Base-by-base conservation (phyloP, 1,140 invertebrate genomes). In the Drosophila busckii region DNA sequence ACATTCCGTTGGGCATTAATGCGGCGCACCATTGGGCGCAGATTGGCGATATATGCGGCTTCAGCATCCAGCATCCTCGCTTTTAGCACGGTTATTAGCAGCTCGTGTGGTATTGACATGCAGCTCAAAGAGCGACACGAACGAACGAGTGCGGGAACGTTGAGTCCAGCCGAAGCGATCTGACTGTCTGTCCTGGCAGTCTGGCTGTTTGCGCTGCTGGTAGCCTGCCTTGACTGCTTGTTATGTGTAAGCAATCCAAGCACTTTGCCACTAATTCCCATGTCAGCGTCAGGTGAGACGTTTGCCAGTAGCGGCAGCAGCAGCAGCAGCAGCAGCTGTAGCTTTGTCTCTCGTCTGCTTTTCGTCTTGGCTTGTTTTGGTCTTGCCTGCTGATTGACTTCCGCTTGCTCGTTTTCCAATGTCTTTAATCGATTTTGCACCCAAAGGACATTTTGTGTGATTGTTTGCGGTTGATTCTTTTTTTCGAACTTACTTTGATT, bases 361-460 rank as follows among this genome's bases (percentile, higher is more conserved):
- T 1, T 28, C 38, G 10, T 32, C 2, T 2, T 23, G 16, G 37
- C 15, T 17, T n/a, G n/a, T n/a, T n/a, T n/a, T 9, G 22, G 6
- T 15, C 15, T 60, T 19, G 38, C 35, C 75, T 46, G 55, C 70
- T 85, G 75, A 85, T 78, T 85, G 70, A 83, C 83, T 85, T 85
- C 70, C 82, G 75, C 64, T 66, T 28, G 35, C 42, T 44, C 31
- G 42, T 28, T 63, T 56, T 42, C 38, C 56, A 56, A 50, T 56
- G 76, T 56, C 56, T 70, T 54, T 84, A 84, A 84, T 84, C 80
- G 80, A 84, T 84, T 80, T 84, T 84, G 56, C 80, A 84, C 80
- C 80, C 80, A 84, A 80, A 84, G 80, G 80, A 84, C 80, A 73
- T 60, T 78, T 73, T 84, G 49, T 70, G 49, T 65, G 64, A 67